Percentiles rank a stretch among this genome's conserved stretches.
phyloP scores from a whole-genome alignment of 1,140 invertebrate species.

The Trichomalopsis sarcophagae region DNA sequence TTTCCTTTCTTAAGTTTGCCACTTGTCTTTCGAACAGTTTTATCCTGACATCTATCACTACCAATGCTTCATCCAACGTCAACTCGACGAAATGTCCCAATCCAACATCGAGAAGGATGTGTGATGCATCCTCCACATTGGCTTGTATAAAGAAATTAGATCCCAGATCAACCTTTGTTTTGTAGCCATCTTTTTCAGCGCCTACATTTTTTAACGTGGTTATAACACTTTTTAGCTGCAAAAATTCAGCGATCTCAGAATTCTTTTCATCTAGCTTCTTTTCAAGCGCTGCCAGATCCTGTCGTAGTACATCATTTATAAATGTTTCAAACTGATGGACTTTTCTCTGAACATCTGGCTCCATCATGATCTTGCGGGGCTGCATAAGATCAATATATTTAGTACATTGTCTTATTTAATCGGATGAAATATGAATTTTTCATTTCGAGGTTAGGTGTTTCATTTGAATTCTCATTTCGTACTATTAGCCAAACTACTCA shows the following conservation, averaged over 20 bases:
- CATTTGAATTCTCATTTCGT: neutral
- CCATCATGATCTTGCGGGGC: slow-evolving; percentile 56
- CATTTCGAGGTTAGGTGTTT: neutral
- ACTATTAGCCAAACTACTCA: neutral
- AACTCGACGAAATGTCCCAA: slow-evolving; percentile 86
- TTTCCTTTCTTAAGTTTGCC: slow-evolving; percentile 79
- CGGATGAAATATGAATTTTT: neutral
- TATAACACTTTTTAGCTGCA: slow-evolving; percentile 82
- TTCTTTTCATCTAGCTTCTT: slow-evolving; percentile 78
- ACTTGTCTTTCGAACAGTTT: slow-evolving; percentile 80
- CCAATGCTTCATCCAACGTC: slow-evolving; percentile 81
- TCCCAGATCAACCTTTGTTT: slow-evolving; percentile 87
- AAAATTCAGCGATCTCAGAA: slow-evolving; percentile 83
- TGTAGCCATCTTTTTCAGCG: slow-evolving; percentile 77
- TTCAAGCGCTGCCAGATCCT: slow-evolving; percentile 79
- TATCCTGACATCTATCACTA: slow-evolving; percentile 82
- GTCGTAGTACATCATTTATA: slow-evolving; percentile 81
- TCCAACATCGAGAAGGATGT: slow-evolving; percentile 84
- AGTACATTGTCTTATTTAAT: neutral
- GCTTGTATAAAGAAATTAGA: slow-evolving; percentile 86
- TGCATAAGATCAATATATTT: neutral
- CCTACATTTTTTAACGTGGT: slow-evolving; percentile 65
- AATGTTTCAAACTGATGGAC: slow-evolving; percentile 76
- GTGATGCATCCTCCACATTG: slow-evolving; percentile 80
- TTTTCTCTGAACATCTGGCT: slow-evolving; percentile 65